Evolutionary conservation across 2,797 vertebrate species (phyloP).

Genomic region (Gymnoscopelus microlampas): DNA sequence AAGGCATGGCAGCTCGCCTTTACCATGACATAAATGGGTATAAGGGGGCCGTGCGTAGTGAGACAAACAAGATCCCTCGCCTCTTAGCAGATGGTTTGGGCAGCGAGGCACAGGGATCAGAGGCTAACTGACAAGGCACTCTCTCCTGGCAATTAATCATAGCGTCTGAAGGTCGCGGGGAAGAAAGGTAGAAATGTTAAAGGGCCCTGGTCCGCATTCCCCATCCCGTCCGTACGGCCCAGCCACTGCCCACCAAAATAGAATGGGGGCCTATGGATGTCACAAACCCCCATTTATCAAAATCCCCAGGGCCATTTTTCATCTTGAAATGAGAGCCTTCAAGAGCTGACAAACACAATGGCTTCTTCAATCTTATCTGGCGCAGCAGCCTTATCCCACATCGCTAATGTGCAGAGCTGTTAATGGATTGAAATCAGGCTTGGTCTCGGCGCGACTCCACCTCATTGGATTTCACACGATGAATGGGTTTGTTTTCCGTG

Average conservation of each 20-base stretch:
- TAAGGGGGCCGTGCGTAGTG: slow-evolving; percentile 74
- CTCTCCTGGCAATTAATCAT: slow-evolving; percentile 90
- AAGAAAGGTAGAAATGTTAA: slow-evolving; percentile 85
- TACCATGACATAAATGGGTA: slow-evolving; percentile 75
- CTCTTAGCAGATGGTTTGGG: slow-evolving; percentile 88
- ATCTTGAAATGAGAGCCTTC: slow-evolving; percentile 86
- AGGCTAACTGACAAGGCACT: slow-evolving; percentile 86
- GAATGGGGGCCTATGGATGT: slow-evolving; percentile 81
- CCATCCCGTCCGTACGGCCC: slow-evolving; percentile 72
- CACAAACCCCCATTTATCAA: slow-evolving; percentile 88
- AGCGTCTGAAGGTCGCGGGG: slow-evolving; percentile 82
- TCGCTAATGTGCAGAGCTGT: slow-evolving; percentile 56
- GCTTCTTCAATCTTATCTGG: slow-evolving; percentile 85
- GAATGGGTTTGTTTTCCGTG: slow-evolving; percentile 49
- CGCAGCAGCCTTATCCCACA: slow-evolving; percentile 70
- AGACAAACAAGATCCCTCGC: slow-evolving; percentile 72
- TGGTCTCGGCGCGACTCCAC: slow-evolving; percentile 39
- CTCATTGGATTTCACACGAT: slow-evolving; percentile 52
- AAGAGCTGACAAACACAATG: slow-evolving; percentile 84
- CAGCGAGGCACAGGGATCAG: slow-evolving; percentile 85
- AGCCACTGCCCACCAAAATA: slow-evolving; percentile 79
- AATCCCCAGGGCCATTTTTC: slow-evolving; percentile 85
- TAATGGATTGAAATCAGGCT: slow-evolving; percentile 76
- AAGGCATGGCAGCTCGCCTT: slow-evolving; percentile 67
- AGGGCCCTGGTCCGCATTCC: slow-evolving; percentile 75